A percentile compares a stretch with the other conserved stretches of the same genome.
phyloP scores from a whole-genome alignment of 2,888 invertebrate species.

The Anodontia alba region DNA sequence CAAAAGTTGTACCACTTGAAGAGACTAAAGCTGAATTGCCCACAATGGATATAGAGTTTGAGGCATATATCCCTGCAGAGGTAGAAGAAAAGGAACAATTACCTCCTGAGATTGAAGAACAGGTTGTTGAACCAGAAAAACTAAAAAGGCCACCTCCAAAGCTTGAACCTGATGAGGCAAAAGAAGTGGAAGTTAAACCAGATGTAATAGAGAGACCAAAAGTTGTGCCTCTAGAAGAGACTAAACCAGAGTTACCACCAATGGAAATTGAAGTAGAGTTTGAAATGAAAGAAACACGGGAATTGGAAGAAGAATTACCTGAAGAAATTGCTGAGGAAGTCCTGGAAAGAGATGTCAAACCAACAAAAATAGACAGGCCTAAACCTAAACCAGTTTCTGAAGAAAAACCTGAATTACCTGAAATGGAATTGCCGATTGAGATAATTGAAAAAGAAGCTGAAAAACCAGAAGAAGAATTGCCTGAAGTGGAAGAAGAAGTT shows the following conservation, averaged over 20 bases:
- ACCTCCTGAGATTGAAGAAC: slow-evolving; percentile 5
- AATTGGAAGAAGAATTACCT: slow-evolving; percentile 84
- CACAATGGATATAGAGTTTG: slow-evolving; percentile 29
- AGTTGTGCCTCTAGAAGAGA: slow-evolving; percentile 57
- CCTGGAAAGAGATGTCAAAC: slow-evolving; percentile 68
- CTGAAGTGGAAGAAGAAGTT: slow-evolving; percentile 64
- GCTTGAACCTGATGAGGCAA: slow-evolving; percentile 13
- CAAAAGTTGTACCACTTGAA: slow-evolving; percentile 62
- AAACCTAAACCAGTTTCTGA: slow-evolving; percentile 70
- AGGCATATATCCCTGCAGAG: slow-evolving; percentile 5
- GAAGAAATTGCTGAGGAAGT: slow-evolving; percentile 87
- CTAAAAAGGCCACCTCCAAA: slow-evolving; percentile 11
- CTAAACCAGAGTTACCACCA: slow-evolving; percentile 56
- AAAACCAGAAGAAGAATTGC: slow-evolving; percentile 34
- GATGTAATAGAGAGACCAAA: slow-evolving; percentile 37
- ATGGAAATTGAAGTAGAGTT: slow-evolving; percentile 46
- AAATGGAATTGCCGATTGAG: slow-evolving; percentile 64
- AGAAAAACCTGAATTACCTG: slow-evolving; percentile 63
- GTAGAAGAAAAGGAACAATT: slow-evolving; percentile 16
- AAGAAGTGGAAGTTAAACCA: slow-evolving; percentile 18
- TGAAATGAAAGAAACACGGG: slow-evolving; percentile 17
- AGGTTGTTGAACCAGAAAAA: slow-evolving; percentile 25
- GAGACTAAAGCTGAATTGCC: slow-evolving; percentile 56
- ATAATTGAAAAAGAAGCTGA: slow-evolving; percentile 49
- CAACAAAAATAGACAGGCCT: slow-evolving; percentile 70